Base-by-base conservation (phyloP, 2,797 vertebrate species). In the Hemitrygon akajei region DNA sequence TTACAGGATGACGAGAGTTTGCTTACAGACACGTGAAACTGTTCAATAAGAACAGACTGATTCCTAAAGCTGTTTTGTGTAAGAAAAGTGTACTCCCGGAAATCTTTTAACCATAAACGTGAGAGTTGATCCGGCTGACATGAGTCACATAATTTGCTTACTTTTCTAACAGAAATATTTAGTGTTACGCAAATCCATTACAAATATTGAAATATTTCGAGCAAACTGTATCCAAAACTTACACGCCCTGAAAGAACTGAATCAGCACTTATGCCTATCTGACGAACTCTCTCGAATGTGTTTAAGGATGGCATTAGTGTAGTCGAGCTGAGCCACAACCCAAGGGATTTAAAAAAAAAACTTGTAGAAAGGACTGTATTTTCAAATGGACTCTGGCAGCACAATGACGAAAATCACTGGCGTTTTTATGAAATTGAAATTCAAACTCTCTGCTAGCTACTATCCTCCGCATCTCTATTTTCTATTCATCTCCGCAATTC, bases 101-200 rank as follows among this genome's bases (percentile, higher is more conserved):
- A 91, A 30, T 66, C 87, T 69, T 91, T 10, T 40, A 71, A 37
- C 7, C 84, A 63, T 60, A 66, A 58, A 77, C 56, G n/a, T 63
- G 60, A 27, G 81, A 87, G 60, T 37, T 22, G n/a, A 37, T 69
- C 86, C 63, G 7, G 22, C 37, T 92, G 22, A 47, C 47, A 10
- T 91, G 63, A 69, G 20, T 71, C 66, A 69, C 47, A 12, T 37
- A 47, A 92, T 92, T 75, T 92, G 91, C 91, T 91, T 71, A 75
- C 34, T 75, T 75, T 71, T 47, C 66, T 30, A 92, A 56, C 37
- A 75, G 71, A 86, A 91, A 75, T 75, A 75, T 91, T 91, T 71
- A 91, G 34, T 10, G 34, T 91, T 40, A 71, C 63, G 34, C n/a
- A 34, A 20, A 34, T 40, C 20, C 7, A 56, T 56, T 69, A 76